Evolutionary conservation across 2,888 invertebrate genomes (phyloP).

Genomic region (Steinernema carpocapsae): DNA sequence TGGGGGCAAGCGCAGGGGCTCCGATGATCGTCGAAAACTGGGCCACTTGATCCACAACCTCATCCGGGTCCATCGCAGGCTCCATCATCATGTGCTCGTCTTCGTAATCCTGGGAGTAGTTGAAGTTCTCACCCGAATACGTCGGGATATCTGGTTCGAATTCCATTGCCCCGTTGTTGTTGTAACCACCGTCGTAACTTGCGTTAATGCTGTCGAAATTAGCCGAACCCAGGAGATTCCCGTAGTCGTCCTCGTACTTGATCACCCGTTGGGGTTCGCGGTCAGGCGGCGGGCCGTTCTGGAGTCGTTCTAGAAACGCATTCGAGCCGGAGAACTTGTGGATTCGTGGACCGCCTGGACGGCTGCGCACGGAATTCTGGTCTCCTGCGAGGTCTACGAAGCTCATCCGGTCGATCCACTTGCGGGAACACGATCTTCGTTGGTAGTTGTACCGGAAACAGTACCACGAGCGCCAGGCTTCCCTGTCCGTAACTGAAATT

Average conservation of each 20-base stretch:
- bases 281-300: not conserved
- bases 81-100: not conserved
- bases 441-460: constrained; percentile 31
- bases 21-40: not conserved
- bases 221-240: constrained; percentile 3
- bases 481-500: constrained; percentile 10
- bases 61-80: not conserved
- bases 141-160: too few species aligned
- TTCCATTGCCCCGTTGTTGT: not conserved
- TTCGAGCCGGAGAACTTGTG: constrained; percentile 13
- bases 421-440: constrained; percentile 3
- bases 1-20: not conserved
- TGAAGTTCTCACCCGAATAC: too few species aligned
- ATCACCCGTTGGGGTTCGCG: not conserved
- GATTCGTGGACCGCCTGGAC: constrained; percentile 3
- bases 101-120: not conserved
- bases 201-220: not conserved
- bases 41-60: not conserved
- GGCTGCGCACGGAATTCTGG: not conserved
- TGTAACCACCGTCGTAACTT: not conserved
- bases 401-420: not conserved
- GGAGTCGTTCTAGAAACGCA: not conserved
- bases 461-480: constrained; percentile 27
- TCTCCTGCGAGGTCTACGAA: not conserved
- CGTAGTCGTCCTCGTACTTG: constrained; percentile 16